Base-by-base conservation (phyloP, 35 echinoderm and acorn worm genomes). In the Lytechinus variegatus region DNA sequence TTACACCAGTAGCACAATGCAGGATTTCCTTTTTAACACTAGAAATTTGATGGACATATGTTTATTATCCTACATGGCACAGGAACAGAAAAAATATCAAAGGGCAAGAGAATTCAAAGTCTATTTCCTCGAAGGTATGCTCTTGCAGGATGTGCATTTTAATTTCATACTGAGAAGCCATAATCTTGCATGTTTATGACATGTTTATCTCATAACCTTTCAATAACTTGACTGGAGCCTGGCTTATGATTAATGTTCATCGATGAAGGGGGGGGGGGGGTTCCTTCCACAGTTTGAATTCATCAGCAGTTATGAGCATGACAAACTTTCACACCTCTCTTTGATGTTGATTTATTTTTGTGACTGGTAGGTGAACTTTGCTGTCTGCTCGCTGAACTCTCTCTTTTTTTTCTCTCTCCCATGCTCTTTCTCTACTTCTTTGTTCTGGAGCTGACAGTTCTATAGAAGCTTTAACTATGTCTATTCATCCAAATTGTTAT, bases 11-110 rank as follows among this genome's bases (percentile, higher is more conserved):
- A 79, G 66, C 66, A 79, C 66, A 79, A 79, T 79, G 66, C 66
- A 79, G 66, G 66, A 79, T 79, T 79, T 79, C 66, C 66, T 79
- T 79, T 79, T 6, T 24, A n/a, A 79, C n/a, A 16, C 19, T 16
- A 24, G 66, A 27, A 79, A 19, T 79, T 44, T 79, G 66, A 79
- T 79, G 66, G 66, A 79, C 66, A 24, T n/a, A 24, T 79, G 66
- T 79, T 79, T 79, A 79, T 79, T 79, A 79, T 79, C 19, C n/a
- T 79, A 79, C 66, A 79, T 79, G 66, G n/a, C 66, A 79, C 66
- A 79, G n/a, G 1, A 1, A 4, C 16, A 3, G 14, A 79, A 79
- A 24, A 79, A 79, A 79, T 24, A 79, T 79, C 66, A 79, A 58
- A 13, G 56, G 56, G 56, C 9, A 24, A 79, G 7, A 79, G 66